Evolutionary conservation across 2,888 invertebrate species (phyloP), one percentile per base, ranked within the genome.

Genomic region (Myathropa florea): DNA sequence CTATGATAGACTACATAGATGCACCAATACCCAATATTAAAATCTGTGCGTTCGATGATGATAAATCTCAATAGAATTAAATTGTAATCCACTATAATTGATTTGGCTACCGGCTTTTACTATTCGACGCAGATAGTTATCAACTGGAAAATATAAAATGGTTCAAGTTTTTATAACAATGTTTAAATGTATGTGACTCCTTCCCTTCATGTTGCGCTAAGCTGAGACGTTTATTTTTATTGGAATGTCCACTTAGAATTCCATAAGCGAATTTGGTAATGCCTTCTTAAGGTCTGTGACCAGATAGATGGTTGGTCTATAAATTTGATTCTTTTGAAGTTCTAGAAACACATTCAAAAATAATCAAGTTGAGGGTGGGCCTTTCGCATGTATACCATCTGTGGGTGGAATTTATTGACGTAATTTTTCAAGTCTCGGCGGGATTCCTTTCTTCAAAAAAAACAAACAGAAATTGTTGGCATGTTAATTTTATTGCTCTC

Each of bases 291-390:
- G 61, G 33, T 53, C 24, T 64, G 57, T 64, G 64, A 68, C 64
- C 70, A 78, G 70, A 71, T 57, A 64, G 36, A 63, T 18, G 28
- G 57, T 14, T 30, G 12, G 23, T n/a, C 57, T 64, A 57, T 70
- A 33, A 55, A 70, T 78, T 71, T 23, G 14, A 3, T 46, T 4
- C 7, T 46, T 39, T 12, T 30, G 7, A 53, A 64, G 36, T 36
- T 53, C 21, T 64, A 71, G 57, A 24, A 78, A 59, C 39, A 70
- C 77, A 78, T 78, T 71, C 39, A 57, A 78, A 78, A 78, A 64
- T 39, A 78, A 64, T 71, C 71, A 78, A 24, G 57, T 18, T 30
- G 18, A 39, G 46, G 57, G 7, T 24, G 12, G 60, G n/a, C 21
- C 14, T 14, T 55, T 55, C 10, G n/a, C 30, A 53, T 30, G 59